Conservation (phyloP, 2,888 invertebrate species). For the Pharmacophagus antenor region DNA sequence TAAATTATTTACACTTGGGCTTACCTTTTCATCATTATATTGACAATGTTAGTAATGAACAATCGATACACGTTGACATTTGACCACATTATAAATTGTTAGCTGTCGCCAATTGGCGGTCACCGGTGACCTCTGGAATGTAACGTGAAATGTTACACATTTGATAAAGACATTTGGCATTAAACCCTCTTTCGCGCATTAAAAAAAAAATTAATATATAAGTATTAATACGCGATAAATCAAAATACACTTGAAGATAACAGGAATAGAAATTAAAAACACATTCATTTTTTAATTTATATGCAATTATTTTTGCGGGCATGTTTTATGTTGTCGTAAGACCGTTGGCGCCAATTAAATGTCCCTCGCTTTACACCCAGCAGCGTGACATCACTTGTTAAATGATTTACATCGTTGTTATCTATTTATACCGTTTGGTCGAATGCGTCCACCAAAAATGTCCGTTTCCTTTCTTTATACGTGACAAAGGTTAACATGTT, state of each 20-base stretch:
- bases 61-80: no score
- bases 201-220: no score
- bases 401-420: constrained; percentile 30
- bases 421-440: constrained; percentile 30
- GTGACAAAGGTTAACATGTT: constrained; percentile 23
- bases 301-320: constrained; percentile 2
- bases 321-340: constrained; percentile 33
- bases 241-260: background rate
- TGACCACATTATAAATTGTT: no score
- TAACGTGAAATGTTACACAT: no score
- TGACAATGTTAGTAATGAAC: no score
- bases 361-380: constrained; percentile 39
- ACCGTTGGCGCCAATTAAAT: constrained; percentile 50
- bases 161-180: no score
- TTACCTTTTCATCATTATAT: no score
- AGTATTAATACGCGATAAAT: no score
- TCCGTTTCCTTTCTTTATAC: constrained; percentile 13
- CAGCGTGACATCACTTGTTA: constrained; percentile 55
- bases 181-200: no score
- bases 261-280: background rate
- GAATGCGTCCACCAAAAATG: constrained; percentile 19
- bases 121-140: no score
- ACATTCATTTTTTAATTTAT: background rate
- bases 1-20: no score
- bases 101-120: no score